Evolutionary conservation across 2,888 invertebrate genomes (phyloP).

Genomic region (Muschampia plurimacula): DNA sequence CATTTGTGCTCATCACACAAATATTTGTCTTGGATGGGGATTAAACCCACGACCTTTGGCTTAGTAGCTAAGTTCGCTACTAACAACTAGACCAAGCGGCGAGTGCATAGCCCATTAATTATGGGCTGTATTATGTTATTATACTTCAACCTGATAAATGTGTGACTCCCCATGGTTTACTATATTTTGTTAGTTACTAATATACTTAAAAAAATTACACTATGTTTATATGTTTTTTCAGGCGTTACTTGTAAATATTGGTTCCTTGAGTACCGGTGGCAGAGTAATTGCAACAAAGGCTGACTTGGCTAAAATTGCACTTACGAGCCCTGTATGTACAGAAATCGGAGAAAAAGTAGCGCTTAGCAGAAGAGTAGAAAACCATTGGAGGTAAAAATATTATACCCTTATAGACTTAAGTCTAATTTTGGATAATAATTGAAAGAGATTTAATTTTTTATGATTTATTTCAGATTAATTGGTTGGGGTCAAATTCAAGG

Average conservation of each 20-base stretch:
- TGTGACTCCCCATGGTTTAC: too few relatives aligned
- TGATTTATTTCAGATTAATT: constrained; percentile 90
- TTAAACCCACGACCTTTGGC: too few relatives aligned
- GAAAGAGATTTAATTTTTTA: not conserved
- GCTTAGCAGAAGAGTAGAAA: constrained; percentile 98
- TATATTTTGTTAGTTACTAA: too few relatives aligned
- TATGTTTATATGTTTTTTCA: constrained; percentile 55
- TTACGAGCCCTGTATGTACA: constrained; percentile 99
- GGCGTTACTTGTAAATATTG: constrained; percentile 98
- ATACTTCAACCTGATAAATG: too few relatives aligned
- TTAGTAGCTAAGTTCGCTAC: too few relatives aligned
- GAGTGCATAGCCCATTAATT: too few relatives aligned
- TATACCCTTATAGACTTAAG: not conserved
- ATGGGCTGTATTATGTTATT: too few relatives aligned
- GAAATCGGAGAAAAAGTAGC: constrained; percentile 99
- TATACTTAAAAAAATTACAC: not conserved
- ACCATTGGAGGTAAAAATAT: constrained; percentile 96
- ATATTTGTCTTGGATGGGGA: too few relatives aligned
- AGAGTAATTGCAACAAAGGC: constrained; percentile 97
- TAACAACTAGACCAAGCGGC: too few relatives aligned
- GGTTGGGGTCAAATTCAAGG: constrained; percentile 99
- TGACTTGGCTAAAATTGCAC: constrained; percentile 98
- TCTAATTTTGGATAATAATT: too few relatives aligned
- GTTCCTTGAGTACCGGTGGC: constrained; percentile 99
- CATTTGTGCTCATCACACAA: too few relatives aligned